Percentiles rank a stretch among this genome's conserved stretches.
phyloP scores from a whole-genome alignment of 2,888 invertebrate genomes.

The Agrochola litura region DNA sequence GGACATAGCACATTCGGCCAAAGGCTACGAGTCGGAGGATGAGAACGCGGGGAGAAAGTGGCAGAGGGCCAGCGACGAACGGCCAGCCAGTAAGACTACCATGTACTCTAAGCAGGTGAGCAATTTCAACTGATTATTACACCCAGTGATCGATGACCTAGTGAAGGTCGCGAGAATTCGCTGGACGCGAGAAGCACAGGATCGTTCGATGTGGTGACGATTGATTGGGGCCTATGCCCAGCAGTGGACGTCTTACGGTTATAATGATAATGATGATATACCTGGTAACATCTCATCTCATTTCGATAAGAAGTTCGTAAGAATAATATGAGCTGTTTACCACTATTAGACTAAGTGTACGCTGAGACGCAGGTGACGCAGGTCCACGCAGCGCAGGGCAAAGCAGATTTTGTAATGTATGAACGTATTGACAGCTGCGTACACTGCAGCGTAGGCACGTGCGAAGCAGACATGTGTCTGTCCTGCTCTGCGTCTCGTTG shows the following conservation, averaged over 20 bases:
- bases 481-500: too few relatives aligned
- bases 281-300: neutral
- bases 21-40: constrained; percentile 95
- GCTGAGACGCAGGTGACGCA: too few relatives aligned
- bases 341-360: too few relatives aligned
- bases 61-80: constrained; percentile 90
- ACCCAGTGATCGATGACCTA: neutral
- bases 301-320: neutral
- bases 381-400: too few relatives aligned
- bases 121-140: neutral
- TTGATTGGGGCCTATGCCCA: neutral
- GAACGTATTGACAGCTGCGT: too few relatives aligned
- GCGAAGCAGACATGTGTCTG: too few relatives aligned
- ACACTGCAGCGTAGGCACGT: too few relatives aligned
- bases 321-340: too few relatives aligned
- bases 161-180: neutral
- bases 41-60: constrained; percentile 94
- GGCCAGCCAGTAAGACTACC: constrained; percentile 89
- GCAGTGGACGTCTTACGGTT: neutral
- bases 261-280: neutral
- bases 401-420: too few relatives aligned
- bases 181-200: neutral
- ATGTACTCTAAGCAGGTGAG: constrained; percentile 94
- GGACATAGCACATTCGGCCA: constrained; percentile 93
- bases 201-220: neutral